Base-by-base conservation (phyloP, 2,888 invertebrate species). In the Heteromyza rotundicornis region DNA sequence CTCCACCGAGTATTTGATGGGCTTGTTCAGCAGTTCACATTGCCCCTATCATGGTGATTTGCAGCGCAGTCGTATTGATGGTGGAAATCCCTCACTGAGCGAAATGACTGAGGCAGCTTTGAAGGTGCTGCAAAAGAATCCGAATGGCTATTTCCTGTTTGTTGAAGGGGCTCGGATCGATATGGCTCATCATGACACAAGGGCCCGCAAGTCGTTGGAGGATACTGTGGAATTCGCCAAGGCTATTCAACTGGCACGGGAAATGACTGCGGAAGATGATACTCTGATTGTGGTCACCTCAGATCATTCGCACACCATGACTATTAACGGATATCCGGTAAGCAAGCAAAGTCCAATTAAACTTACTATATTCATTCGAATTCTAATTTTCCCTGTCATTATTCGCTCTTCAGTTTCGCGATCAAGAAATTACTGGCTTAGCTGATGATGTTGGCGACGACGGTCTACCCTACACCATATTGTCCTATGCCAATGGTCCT, bases 211-310 rank as follows among this genome's bases (percentile, higher is more conserved):
- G 62, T 91, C 96, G 0, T 82, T 96, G 1, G 90, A 91, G 70
- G 96, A 96, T 78, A 92, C 93, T 0, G 86, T 90, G 0, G 92
- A 92, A 73, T 87, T 95, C 59, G 89, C 91, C 22, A 87, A 88
- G 50, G 91, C 95, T 1, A 86, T 92, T 5, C 82, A 87, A 72
- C 84, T 84, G 51, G 90, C 93, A 0, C 68, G 87, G 44, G 82
- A 86, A 47, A 80, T 90, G 81, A 89, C 90, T 0, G 84, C 87
- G 59, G 80, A 80, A 1, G 84, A 88, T 0, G 91, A 95, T 24
- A 95, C 95, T 0, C 83, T 95, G n/a, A 87, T 95, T 12, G 86
- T 95, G 0, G 94, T 93, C 2, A 92, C 93, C 0, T 87, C 93
- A 0, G 94, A 94, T 80, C 94, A 94, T 73, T 88, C 91, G 1